phyloP scores from a whole-genome alignment of 2,888 invertebrate genomes.

The Empis stercorea region DNA sequence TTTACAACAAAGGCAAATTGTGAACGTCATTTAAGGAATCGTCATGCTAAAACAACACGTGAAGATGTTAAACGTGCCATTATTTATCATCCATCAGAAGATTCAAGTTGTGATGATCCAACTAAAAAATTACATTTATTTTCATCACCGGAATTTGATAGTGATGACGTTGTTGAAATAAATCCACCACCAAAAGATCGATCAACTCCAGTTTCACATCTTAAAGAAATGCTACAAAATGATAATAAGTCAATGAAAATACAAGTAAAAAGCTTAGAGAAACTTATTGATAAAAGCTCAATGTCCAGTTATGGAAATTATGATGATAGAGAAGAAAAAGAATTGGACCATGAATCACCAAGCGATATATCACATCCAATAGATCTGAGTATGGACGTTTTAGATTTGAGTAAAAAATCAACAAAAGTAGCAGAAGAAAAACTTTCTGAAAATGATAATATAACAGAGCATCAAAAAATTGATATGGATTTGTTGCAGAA shows the following conservation, averaged over 20 bases:
- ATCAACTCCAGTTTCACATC: constrained; percentile 36
- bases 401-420: constrained; percentile 72
- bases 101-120: constrained; percentile 63
- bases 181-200: constrained; percentile 26
- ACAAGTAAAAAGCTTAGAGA: constrained; percentile 49
- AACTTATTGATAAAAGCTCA: constrained; percentile 37
- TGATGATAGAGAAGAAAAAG: constrained; percentile 24
- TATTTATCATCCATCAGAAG: constrained; percentile 76
- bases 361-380: constrained; percentile 46
- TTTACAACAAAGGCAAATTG: constrained; percentile 97
- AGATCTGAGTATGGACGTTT: constrained; percentile 64
- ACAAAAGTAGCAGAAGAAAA: constrained; percentile 14
- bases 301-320: not conserved
- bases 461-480: constrained; percentile 14
- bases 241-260: constrained; percentile 41
- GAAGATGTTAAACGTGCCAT: constrained; percentile 82
- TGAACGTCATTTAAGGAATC: constrained; percentile 83
- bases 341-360: constrained; percentile 19
- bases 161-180: constrained; percentile 27
- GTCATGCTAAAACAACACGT: constrained; percentile 73
- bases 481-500: constrained; percentile 39
- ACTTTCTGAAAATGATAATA: constrained; percentile 5
- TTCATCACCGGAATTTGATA: constrained; percentile 41
- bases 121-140: constrained; percentile 43
- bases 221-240: constrained; percentile 38